These are phyloP conservation scores for Subanguina moxae DNA, from an alignment of 1,140 invertebrate genomes.

Conservation along the genomic window DNA sequence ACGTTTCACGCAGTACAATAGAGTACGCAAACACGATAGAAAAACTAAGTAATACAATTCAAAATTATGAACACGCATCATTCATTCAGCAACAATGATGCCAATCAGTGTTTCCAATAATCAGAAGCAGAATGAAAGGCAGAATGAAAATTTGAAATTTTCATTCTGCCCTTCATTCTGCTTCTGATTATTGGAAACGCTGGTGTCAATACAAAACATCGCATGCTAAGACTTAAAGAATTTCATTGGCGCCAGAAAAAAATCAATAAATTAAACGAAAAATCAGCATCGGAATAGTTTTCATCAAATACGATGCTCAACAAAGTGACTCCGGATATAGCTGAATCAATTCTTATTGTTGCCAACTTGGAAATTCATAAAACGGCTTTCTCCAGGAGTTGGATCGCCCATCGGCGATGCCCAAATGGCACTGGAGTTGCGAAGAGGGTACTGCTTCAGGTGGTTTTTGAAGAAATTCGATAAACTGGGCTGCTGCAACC, in stretches of 20 bases:
- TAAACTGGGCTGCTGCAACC: slow-evolving; percentile 18
- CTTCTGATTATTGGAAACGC: too few species aligned
- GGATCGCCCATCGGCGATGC: slow-evolving; percentile 28
- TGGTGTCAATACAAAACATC: neutral
- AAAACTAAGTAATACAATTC: too few species aligned
- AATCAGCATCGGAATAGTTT: neutral
- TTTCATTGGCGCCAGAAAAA: neutral
- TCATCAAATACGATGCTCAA: neutral
- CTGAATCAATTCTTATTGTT: neutral
- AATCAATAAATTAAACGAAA: neutral
- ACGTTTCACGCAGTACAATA: too few species aligned
- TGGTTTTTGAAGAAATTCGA: slow-evolving; percentile 24
- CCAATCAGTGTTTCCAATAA: too few species aligned
- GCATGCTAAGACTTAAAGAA: neutral
- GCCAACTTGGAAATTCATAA: slow-evolving; percentile 3
- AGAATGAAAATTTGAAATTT: too few species aligned
- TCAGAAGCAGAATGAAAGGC: too few species aligned
- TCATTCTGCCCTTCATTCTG: too few species aligned
- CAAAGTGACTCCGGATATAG: neutral
- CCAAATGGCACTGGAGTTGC: slow-evolving; percentile 20
- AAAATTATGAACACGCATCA: too few species aligned
- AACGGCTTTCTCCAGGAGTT: slow-evolving; percentile 24
- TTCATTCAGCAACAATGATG: neutral
- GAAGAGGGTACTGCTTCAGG: slow-evolving; percentile 24
- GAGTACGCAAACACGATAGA: too few species aligned